Evolutionary conservation across 2,113 vertebrate genomes (phyloP), one percentile per base, ranked within the genome.

Genomic region (Manacus vitellinus): DNA sequence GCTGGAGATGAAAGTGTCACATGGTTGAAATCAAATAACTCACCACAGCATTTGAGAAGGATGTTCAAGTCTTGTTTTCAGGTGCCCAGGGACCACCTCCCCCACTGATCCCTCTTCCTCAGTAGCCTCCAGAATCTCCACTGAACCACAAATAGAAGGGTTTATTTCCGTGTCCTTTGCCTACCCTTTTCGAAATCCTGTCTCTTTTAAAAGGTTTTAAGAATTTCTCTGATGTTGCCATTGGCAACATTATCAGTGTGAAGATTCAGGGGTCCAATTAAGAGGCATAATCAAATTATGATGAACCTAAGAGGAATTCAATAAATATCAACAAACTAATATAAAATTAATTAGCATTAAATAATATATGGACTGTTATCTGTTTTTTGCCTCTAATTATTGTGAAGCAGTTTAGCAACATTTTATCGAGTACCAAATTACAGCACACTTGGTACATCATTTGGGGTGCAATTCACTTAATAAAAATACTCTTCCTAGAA

Each of bases 71-170:
- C 12, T 20, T 12, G 33, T 2, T 3, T 35, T 28, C 39, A 23
- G 14, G 21, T 23, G 6, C 51, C 28, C 9, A 15, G 6, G 5
- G 3, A 8, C 12, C 5, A 8, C 9, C 7, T 35, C 15, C 12
- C 5, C 14, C 6, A 8, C 39, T 52, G 44, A 28, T n/a, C 44
- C 27, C 15, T 25, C 21, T 28, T 44, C 30, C 41, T 31, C 6
- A 10, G 19, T 10, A 39, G 13, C 21, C 14, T 46, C 28, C 0
- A 4, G 37, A 44, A 33, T 33, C 27, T 43, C 30, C 5, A 7
- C 11, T 41, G 61, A 71, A 58, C 8, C 1, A 1, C 10, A 1
- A 1, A 22, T 0, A 3, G 7, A 54, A 46, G 6, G 7, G 0
- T 67, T 79, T 27, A 12, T 59, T 84, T 59, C 14, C 5, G 33